Conservation (phyloP, 1,140 invertebrate species). For the Phocides pigmalion region DNA sequence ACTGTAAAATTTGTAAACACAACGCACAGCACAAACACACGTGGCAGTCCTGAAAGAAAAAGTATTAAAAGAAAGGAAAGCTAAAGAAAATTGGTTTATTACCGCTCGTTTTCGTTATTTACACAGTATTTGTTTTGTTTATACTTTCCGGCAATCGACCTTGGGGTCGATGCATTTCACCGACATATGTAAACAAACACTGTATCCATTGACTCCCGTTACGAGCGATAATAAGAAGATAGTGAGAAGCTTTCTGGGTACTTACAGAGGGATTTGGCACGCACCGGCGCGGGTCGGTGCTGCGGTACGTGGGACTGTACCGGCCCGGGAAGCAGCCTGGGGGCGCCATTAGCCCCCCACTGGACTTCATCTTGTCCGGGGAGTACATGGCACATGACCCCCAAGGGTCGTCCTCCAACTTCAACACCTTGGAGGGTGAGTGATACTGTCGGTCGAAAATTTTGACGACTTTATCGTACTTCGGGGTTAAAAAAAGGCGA, state of each 20-base stretch:
- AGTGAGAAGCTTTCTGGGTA: slow-evolving; percentile 38
- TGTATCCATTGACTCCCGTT: neutral
- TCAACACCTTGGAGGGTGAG: slow-evolving; percentile 83
- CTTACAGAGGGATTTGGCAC: slow-evolving; percentile 82
- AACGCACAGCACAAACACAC: slow-evolving; percentile 27
- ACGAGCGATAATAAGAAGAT: neutral
- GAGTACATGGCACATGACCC: slow-evolving; percentile 84
- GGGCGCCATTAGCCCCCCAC: slow-evolving; percentile 79
- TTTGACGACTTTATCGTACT: slow-evolving; percentile 79
- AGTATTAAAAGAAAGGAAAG: neutral
- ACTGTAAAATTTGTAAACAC: slow-evolving; percentile 7
- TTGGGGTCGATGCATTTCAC: slow-evolving; percentile 4
- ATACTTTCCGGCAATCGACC: neutral
- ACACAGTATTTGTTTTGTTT: slow-evolving; percentile 1
- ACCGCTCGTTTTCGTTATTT: neutral
- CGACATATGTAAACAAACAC: slow-evolving; percentile 2
- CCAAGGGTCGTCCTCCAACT: slow-evolving; percentile 84
- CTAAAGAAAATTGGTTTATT: neutral
- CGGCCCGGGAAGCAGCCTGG: slow-evolving; percentile 80
- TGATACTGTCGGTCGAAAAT: slow-evolving; percentile 84
- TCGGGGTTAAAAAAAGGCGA: slow-evolving; percentile 62
- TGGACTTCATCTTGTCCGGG: slow-evolving; percentile 83
- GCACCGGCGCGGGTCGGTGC: slow-evolving; percentile 76
- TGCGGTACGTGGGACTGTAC: slow-evolving; percentile 81
- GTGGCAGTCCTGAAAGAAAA: slow-evolving; percentile 22